These are phyloP conservation scores for Lophura nycthemera DNA, from an alignment of 2,113 vertebrate genomes.

Conservation along the genomic window DNA sequence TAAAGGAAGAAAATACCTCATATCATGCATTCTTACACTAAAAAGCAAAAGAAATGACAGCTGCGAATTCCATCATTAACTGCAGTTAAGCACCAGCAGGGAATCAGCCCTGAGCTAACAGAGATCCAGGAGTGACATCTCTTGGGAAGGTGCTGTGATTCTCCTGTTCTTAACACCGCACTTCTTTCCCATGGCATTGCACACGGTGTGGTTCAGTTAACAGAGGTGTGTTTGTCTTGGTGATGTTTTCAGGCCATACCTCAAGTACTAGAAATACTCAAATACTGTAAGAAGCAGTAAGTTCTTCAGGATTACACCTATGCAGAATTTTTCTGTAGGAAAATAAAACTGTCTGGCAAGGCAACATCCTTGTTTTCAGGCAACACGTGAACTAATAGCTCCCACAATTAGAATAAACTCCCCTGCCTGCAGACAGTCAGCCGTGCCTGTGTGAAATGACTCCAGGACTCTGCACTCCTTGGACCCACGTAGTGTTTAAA, in stretches of 20 bases:
- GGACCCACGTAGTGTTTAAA: background rate
- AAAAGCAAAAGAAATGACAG: too few species aligned
- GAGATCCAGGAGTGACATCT: rapidly evolving
- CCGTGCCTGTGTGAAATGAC: background rate
- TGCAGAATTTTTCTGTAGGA: background rate
- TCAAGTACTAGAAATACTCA: background rate
- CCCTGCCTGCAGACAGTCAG: background rate
- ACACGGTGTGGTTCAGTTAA: background rate
- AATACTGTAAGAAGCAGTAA: rapidly evolving
- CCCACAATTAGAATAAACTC: background rate
- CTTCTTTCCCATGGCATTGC: background rate
- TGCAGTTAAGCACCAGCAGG: background rate
- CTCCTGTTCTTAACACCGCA: background rate
- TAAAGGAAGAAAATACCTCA: too few species aligned
- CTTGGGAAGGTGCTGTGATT: background rate
- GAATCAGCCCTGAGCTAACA: background rate
- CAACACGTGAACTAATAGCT: background rate
- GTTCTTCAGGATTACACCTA: background rate
- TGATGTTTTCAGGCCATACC: background rate
- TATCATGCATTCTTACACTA: too few species aligned
- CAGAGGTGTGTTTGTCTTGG: background rate
- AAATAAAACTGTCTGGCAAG: background rate
- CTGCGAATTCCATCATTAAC: background rate
- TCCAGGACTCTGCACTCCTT: rapidly evolving
- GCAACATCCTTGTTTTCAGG: background rate